phyloP scores from a whole-genome alignment of 2,113 vertebrate genomes.

The Burhinus oedicnemus region DNA sequence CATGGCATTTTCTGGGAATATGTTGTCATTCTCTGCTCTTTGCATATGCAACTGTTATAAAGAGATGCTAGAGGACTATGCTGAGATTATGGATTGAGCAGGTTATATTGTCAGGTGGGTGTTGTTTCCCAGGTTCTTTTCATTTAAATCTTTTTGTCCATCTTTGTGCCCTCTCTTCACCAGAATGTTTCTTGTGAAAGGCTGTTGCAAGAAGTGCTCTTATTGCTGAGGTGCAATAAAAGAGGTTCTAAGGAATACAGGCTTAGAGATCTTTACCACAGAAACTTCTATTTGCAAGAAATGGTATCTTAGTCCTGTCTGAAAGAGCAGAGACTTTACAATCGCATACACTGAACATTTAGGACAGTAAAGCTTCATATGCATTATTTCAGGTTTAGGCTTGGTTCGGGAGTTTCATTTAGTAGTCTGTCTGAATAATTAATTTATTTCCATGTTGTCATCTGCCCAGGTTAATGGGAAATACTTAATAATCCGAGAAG shows the following conservation, averaged over 20 bases:
- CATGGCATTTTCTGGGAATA: neutral
- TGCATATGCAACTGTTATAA: neutral
- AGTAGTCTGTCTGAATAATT: neutral
- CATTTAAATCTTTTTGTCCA: neutral
- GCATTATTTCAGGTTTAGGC: neutral
- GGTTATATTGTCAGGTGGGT: neutral
- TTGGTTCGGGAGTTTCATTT: neutral
- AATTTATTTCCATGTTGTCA: neutral
- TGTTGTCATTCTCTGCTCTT: neutral
- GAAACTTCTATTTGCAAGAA: neutral
- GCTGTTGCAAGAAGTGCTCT: neutral
- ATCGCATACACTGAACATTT: neutral
- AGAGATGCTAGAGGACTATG: neutral
- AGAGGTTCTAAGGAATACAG: neutral
- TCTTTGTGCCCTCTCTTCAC: neutral
- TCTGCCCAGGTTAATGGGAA: neutral
- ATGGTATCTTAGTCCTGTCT: neutral
- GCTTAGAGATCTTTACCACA: neutral
- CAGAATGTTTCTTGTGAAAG: neutral
- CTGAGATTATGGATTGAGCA: neutral
- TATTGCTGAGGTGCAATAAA: neutral
- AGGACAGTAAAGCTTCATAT: neutral
- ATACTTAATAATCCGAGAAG: neutral
- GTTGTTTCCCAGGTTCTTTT: neutral
- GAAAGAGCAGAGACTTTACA: neutral